A percentile compares a stretch with the other conserved stretches of the same genome.
Conservation (phyloP, 1,140 invertebrate genomes). For the Lasaia peninsularis region DNA sequence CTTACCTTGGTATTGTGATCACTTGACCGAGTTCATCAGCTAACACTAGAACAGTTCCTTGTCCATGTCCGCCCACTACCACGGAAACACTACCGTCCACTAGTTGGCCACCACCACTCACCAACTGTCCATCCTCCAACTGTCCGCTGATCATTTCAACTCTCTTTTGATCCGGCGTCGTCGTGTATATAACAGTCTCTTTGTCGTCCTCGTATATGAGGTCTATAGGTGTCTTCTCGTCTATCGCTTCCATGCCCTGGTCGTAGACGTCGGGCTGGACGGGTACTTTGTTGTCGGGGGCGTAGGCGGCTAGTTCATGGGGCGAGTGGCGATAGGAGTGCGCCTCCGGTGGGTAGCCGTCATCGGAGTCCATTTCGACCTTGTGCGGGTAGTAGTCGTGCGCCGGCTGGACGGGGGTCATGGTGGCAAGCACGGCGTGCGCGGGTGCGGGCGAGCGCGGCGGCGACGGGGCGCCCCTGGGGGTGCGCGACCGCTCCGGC, state of each 20-base stretch:
- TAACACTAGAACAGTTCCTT: constrained; percentile 70
- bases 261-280: constrained; percentile 77
- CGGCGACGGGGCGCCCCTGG: constrained; percentile 45
- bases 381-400: constrained; percentile 79
- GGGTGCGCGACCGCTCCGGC: constrained; percentile 56
- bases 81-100: constrained; percentile 70
- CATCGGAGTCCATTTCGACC: constrained; percentile 74
- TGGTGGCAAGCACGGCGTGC: constrained; percentile 85
- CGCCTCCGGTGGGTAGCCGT: constrained; percentile 72
- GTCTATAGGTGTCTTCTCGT: constrained; percentile 85
- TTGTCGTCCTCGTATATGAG: constrained; percentile 89
- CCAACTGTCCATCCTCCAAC: constrained; percentile 60
- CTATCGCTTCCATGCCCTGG: constrained; percentile 80
- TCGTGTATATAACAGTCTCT: constrained; percentile 89
- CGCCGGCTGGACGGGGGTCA: constrained; percentile 80
- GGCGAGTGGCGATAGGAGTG: constrained; percentile 76
- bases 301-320: constrained; percentile 78
- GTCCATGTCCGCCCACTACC: constrained; percentile 67
- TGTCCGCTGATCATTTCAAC: constrained; percentile 77
- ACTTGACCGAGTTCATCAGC: constrained; percentile 74
- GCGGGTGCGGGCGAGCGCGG: constrained; percentile 78
- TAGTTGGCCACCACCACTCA: constrained; percentile 56
- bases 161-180: constrained; percentile 77
- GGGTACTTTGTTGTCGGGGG: constrained; percentile 72
- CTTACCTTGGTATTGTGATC: constrained; percentile 74